Base-by-base conservation (phyloP, 2,888 invertebrate genomes). In the Lampropteryx suffumata region DNA sequence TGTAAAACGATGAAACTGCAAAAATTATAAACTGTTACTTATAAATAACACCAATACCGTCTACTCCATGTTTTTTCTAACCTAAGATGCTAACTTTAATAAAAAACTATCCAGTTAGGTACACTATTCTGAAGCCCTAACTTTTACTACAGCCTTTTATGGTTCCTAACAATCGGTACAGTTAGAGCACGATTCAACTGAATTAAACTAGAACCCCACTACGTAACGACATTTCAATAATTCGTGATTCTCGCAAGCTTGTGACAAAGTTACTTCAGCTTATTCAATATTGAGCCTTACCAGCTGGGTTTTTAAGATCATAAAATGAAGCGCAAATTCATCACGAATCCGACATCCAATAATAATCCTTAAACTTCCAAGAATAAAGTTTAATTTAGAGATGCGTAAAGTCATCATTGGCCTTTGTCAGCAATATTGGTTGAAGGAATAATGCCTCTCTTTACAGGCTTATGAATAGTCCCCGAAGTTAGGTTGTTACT, bases 171-270 rank as follows among this genome's bases (percentile, higher is more conserved):
- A 57, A 76, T 74, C 65, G 60, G 49, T 78, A 81, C 82, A 79
- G 78, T 82, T 80, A 80, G 60, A 61, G 41, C 78, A 77, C 79
- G 78, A 78, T 67, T 78, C 67, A 57, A 59, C 69, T 66, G 63
- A 75, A 75, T 75, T 65, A 66, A 74, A 72, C 69, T 71, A 72
- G 72, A 71, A 77, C 73, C 62, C 52, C 42, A 41, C 55, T 47
- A 42, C n/a, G 42, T 34, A 72, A 65, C 65, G 71, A 71, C 68
- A 76, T 75, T 80, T 76, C 69, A 73, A 77, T 73, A 79, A 75
- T 69, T 82, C 77, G 75, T 79, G 80, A 79, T 76, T 67, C 67
- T 61, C 50, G 58, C 61, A 55, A 66, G 55, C 53, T 62, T 67
- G 64, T 62, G 61, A 68, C 60, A 69, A 55, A 63, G 61, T 55